A percentile compares a stretch with the other conserved stretches of the same genome.
These are phyloP conservation scores for Auanema freiburgensis DNA, from an alignment of 2,888 invertebrate genomes.

Conservation along the genomic window DNA sequence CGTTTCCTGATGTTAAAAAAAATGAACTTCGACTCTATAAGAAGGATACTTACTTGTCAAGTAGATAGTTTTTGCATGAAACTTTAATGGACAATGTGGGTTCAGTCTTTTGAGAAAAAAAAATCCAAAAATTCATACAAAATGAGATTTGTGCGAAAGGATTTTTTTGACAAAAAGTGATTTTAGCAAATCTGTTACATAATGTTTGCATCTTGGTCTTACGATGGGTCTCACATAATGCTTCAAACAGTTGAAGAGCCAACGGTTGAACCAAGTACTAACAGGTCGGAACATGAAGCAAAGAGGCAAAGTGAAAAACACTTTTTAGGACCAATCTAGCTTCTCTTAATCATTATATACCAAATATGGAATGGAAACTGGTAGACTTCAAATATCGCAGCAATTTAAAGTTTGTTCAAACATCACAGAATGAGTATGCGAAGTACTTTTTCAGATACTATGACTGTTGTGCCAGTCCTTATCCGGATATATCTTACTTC, in stretches of 20 bases:
- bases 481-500: constrained; percentile 61
- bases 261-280: constrained; percentile 35
- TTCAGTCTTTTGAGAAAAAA: not conserved
- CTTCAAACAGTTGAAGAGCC: constrained; percentile 47
- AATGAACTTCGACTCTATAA: too few relatives aligned
- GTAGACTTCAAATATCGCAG: constrained; percentile 54
- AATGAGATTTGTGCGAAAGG: constrained; percentile 4
- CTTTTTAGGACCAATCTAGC: constrained; percentile 45
- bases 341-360: constrained; percentile 59
- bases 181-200: constrained; percentile 60
- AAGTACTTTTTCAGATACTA: constrained; percentile 48
- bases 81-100: too few relatives aligned
- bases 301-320: not conserved
- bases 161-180: not conserved
- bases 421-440: constrained; percentile 1
- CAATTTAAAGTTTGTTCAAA: constrained; percentile 51
- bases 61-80: too few relatives aligned
- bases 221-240: constrained; percentile 60
- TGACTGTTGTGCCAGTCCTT: constrained; percentile 62
- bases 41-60: too few relatives aligned
- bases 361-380: constrained; percentile 63
- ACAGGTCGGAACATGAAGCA: constrained; percentile 18
- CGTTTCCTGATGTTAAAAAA: too few relatives aligned
- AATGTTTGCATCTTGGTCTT: constrained; percentile 62
- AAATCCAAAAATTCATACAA: constrained; percentile 2